Evolutionary conservation across 1,140 invertebrate genomes (phyloP).

Genomic region (Pseudomyrmex flavicornis): DNA sequence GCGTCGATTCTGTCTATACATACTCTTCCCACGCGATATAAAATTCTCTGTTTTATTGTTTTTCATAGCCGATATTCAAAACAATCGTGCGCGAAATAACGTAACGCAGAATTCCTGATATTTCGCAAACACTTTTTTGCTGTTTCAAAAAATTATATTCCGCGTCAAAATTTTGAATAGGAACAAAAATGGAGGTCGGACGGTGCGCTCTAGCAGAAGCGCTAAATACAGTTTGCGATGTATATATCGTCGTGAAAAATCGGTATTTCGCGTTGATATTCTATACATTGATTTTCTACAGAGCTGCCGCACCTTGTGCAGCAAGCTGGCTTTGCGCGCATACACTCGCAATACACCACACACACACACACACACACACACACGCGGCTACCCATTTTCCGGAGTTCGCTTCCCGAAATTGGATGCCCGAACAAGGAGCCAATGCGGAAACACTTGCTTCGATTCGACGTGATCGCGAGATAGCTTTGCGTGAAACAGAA

Average conservation of each 20-base stretch:
- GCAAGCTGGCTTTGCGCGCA: not conserved
- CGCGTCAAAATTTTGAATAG: not conserved
- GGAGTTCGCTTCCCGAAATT: slow-evolving; percentile 47
- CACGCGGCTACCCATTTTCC: slow-evolving; percentile 14
- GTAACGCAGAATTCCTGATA: not conserved
- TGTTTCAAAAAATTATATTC: not conserved
- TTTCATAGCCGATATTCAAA: not conserved
- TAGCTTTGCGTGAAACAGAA: slow-evolving; percentile 22
- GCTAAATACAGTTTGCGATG: not conserved
- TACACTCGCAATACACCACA: not conserved
- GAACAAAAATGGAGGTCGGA: not conserved
- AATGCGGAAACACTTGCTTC: slow-evolving; percentile 10
- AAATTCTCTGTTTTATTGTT: not conserved
- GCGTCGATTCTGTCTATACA: not conserved
- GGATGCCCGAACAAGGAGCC: slow-evolving; percentile 30
- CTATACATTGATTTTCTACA: no score
- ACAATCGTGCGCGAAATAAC: not conserved
- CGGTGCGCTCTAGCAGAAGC: not conserved
- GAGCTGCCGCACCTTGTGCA: not conserved
- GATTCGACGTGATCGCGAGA: slow-evolving; percentile 46
- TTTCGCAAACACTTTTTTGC: not conserved
- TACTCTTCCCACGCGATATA: no score
- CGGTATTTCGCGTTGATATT: no score
- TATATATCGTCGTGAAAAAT: not conserved
- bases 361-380: not conserved